Evolutionary conservation across 2,113 vertebrate species (phyloP), one percentile per base, ranked within the genome.

Genomic region (Gyps fulvus): DNA sequence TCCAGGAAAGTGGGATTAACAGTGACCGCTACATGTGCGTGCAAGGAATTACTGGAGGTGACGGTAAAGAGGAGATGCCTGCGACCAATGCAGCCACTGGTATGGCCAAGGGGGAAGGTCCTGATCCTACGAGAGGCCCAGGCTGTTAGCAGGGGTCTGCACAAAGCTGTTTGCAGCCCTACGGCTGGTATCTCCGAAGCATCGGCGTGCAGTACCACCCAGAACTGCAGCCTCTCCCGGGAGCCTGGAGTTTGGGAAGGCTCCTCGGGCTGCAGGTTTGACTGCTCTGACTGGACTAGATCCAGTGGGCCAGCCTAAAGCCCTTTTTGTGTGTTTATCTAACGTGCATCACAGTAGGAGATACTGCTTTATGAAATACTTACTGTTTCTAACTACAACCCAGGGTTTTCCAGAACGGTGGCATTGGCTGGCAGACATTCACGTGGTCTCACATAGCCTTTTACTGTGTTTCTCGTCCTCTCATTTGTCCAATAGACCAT

Each of bases 11-110:
- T 27, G 40, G 61, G 36, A 63, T 79, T 80, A 76, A 76, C 1
- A 22, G 34, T 8, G 45, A 4, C 55, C 1, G 5, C 21, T 19
- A 66, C 0, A 0, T 31, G 27, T 8, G 4, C 0, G 0, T 47
- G 32, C 59, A 36, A 59, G 79, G 72, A 92, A 55, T 87, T 36
- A 49, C 55, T 47, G 52, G 18, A 59, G 23, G 32, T 55, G 52
- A 67, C 38, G 38, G 42, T 20, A n/a, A 91, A 54, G 34, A 77
- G 11, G 50, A 80, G 55, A 29, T 32, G 63, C 12, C 54, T 21
- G 63, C 1, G 4, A 83, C 36, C n/a, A 32, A 0, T 32, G 58
- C 50, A 57, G 40, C 31, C 52, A 6, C 45, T 63, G 15, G 42
- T 29, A 0, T 1, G 4, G 43, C 38, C 58, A 7, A 90, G 13